Evolutionary conservation across 2,888 invertebrate species (phyloP).

Genomic region (Sinotaia quadrata): DNA sequence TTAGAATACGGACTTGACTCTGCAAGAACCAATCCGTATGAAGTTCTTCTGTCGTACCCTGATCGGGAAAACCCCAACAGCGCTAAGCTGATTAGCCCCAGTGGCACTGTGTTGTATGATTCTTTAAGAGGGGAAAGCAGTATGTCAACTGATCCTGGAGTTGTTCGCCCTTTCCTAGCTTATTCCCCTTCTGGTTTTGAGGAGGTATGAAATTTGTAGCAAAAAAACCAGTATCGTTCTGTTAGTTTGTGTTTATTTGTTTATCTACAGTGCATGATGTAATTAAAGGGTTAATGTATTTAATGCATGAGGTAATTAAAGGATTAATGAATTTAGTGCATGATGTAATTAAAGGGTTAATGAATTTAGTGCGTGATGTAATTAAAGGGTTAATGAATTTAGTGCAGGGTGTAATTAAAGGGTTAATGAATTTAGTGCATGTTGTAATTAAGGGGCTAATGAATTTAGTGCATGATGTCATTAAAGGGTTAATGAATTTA

Average conservation of each 20-base stretch:
- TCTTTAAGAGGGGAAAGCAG: constrained; percentile 1
- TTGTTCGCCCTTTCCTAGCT: constrained; percentile 16
- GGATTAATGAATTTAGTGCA: neutral
- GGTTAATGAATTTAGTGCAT: too few species aligned
- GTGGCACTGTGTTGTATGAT: neutral
- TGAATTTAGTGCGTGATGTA: too few species aligned
- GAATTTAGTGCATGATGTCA: too few species aligned
- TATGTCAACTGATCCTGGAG: constrained; percentile 7
- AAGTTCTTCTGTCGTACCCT: constrained; percentile 66
- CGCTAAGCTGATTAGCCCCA: constrained; percentile 42
- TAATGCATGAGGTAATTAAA: neutral
- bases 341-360: too few species aligned
- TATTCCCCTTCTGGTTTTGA: constrained; percentile 12
- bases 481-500: too few species aligned
- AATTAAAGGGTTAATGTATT: too few species aligned
- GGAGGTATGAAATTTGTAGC: neutral
- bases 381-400: too few species aligned
- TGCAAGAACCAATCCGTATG: constrained; percentile 61
- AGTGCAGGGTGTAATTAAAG: too few species aligned
- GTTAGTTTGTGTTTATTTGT: too few species aligned
- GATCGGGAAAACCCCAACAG: constrained; percentile 48
- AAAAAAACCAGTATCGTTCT: neutral
- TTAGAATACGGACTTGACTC: constrained; percentile 54
- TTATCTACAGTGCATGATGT: too few species aligned
- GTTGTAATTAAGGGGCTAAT: too few species aligned